Evolutionary conservation across 1,140 invertebrate genomes (phyloP).

Genomic region (Drosophila biarmipes): DNA sequence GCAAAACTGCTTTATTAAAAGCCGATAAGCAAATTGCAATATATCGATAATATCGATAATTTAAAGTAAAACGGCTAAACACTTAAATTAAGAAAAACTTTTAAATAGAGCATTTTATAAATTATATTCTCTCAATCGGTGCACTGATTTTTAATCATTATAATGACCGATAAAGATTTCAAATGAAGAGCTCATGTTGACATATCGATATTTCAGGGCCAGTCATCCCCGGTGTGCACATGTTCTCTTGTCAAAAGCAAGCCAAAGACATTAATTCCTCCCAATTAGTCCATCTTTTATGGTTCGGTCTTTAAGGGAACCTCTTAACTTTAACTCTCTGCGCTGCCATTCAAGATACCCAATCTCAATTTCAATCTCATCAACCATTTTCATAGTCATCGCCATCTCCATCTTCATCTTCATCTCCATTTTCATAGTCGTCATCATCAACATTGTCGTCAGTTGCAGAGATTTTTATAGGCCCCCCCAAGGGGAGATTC

Average conservation of each 20-base stretch:
- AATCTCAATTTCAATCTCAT: constrained; percentile 32
- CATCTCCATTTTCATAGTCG: constrained; percentile 58
- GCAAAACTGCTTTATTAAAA: too few species aligned
- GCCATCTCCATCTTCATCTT: constrained; percentile 34
- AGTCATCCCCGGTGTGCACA: too few species aligned
- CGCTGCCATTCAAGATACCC: constrained; percentile 7
- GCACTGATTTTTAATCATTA: too few species aligned
- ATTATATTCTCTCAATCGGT: too few species aligned
- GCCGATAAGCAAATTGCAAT: too few species aligned
- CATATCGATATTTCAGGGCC: background rate
- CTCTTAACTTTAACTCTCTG: background rate
- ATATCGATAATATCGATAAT: too few species aligned
- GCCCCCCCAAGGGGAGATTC: constrained; percentile 36
- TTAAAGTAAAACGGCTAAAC: too few species aligned
- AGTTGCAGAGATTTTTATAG: constrained; percentile 61
- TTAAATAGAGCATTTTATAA: too few species aligned
- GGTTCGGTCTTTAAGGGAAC: background rate
- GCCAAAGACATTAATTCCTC: background rate
- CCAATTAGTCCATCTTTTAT: constrained; percentile 4
- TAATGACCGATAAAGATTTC: background rate
- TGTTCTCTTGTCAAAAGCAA: background rate
- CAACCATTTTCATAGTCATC: constrained; percentile 40
- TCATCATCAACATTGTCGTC: constrained; percentile 46
- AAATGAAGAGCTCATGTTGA: background rate
- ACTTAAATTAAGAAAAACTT: too few species aligned